Percentiles rank a stretch among this genome's conserved stretches.
phyloP scores from a whole-genome alignment of 1,140 invertebrate species.

The Monomorium pharaonis region DNA sequence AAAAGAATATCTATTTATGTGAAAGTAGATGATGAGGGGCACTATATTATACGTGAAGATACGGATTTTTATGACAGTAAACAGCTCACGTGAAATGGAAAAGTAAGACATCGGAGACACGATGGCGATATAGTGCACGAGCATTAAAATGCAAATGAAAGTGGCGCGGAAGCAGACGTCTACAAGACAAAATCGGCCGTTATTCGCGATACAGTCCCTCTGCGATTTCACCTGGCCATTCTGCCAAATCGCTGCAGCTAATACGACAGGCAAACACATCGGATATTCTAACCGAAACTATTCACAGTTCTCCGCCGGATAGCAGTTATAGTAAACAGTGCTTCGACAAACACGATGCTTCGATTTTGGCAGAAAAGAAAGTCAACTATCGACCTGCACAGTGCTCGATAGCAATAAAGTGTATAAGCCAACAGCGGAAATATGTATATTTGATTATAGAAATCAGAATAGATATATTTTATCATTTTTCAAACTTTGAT shows the following conservation, averaged over 20 bases:
- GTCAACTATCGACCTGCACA: not conserved
- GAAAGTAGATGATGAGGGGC: no score
- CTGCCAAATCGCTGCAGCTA: constrained; percentile 31
- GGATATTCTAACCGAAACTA: not conserved
- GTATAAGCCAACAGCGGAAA: not conserved
- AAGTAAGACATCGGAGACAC: not conserved
- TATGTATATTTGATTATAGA: constrained; percentile 10
- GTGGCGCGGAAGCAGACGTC: constrained; percentile 5
- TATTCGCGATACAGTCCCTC: constrained; percentile 25
- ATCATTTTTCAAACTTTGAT: not conserved
- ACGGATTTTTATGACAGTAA: constrained; percentile 14
- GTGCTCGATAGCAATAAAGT: not conserved
- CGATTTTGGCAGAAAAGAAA: constrained; percentile 6
- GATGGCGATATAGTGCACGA: constrained; percentile 3
- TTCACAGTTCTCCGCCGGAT: not conserved
- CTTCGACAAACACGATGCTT: not conserved
- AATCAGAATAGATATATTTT: not conserved
- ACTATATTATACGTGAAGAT: not conserved
- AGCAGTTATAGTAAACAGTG: not conserved
- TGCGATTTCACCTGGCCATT: constrained; percentile 8
- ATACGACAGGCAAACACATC: constrained; percentile 44
- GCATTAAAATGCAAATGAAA: constrained; percentile 67
- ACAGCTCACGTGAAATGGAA: constrained; percentile 4
- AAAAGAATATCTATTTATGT: not conserved
- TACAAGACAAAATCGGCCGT: not conserved